A percentile compares a stretch with the other conserved stretches of the same genome.
Conservation (phyloP, 2,113 vertebrate species). For the Tor tambroides region DNA sequence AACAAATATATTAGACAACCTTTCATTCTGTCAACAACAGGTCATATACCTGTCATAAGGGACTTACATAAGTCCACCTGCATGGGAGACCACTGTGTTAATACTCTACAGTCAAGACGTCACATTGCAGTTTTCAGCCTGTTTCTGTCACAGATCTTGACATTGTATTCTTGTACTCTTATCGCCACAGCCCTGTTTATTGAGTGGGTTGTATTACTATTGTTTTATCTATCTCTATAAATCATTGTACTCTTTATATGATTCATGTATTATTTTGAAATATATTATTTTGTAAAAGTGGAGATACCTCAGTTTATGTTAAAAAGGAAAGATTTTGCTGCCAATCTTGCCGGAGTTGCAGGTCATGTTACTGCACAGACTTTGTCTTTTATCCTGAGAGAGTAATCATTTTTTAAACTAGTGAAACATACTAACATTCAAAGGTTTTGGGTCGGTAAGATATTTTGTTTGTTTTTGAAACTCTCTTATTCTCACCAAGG, state of each 20-base stretch:
- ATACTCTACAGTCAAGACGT: neutral
- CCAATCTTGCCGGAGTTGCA: neutral
- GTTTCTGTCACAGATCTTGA: neutral
- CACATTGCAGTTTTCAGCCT: neutral
- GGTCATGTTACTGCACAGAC: neutral
- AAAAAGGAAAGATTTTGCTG: neutral
- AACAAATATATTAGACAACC: constrained; percentile 75
- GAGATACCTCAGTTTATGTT: constrained; percentile 9
- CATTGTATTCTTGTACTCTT: constrained; percentile 10
- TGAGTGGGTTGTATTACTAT: neutral
- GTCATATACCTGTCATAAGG: constrained; percentile 69
- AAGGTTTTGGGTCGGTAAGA: neutral
- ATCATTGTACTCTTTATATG: neutral
- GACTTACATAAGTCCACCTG: constrained; percentile 70
- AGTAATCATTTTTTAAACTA: neutral
- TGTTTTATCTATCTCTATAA: neutral
- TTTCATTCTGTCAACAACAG: constrained; percentile 75
- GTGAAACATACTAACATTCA: neutral
- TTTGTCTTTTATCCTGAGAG: neutral
- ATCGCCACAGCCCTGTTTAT: neutral
- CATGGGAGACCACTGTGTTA: constrained; percentile 48
- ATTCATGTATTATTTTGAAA: neutral
- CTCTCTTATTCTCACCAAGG: too few species aligned
- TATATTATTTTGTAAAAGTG: neutral
- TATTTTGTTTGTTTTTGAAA: too few species aligned